Conservation (phyloP, 2,113 vertebrate species). For the Anolis carolinensis region DNA sequence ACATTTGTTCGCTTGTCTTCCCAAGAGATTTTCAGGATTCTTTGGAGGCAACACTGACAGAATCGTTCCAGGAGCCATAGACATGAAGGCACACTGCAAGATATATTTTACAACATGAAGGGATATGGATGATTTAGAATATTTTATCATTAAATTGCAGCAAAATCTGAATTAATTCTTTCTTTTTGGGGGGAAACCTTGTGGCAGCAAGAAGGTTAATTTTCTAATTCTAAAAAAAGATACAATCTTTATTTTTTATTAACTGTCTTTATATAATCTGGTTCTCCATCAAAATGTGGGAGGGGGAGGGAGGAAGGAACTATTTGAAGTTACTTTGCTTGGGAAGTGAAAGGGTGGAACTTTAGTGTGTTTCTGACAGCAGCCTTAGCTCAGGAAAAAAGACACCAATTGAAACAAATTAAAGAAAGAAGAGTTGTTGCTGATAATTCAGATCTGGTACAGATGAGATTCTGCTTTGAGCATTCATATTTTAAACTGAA, state of each 20-base stretch:
- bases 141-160: not conserved
- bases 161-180: not conserved
- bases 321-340: not conserved
- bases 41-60: no score
- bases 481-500: conserved; percentile 25
- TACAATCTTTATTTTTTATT: not conserved
- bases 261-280: not conserved
- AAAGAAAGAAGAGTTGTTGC: conserved; percentile 10
- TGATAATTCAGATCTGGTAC: conserved; percentile 13
- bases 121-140: not conserved
- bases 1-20: no score
- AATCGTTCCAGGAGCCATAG: no score
- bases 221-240: not conserved
- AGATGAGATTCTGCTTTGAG: not conserved
- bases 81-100: no score
- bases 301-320: not conserved
- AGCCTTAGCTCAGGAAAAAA: not conserved
- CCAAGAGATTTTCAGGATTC: no score
- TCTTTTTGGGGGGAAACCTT: not conserved
- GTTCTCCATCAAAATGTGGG: not conserved
- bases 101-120: not conserved
- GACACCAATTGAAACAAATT: not conserved
- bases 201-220: not conserved
- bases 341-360: not conserved
- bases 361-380: not conserved